These are phyloP conservation scores for Zaprionus bogoriensis DNA, from an alignment of 2,888 invertebrate genomes.

Conservation along the genomic window DNA sequence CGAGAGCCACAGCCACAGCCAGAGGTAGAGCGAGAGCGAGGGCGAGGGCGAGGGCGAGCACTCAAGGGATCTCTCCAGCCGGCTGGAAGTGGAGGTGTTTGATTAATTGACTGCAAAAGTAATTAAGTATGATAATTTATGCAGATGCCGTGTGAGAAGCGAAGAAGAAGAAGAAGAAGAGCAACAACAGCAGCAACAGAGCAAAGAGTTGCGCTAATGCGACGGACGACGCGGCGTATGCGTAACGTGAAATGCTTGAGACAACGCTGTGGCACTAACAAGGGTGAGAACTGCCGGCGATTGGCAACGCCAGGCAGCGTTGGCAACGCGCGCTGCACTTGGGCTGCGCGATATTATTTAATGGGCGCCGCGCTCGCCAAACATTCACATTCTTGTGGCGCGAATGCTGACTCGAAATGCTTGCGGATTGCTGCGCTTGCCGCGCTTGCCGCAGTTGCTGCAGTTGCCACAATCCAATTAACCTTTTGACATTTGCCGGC, in stretches of 20 bases:
- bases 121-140: constrained; percentile 66
- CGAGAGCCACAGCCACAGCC: constrained; percentile 29
- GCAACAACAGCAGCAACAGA: neutral
- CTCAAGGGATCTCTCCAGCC: constrained; percentile 34
- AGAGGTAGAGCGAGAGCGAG: neutral
- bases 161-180: too few relatives aligned
- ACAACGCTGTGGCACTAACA: too few relatives aligned
- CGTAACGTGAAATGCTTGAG: constrained; percentile 28
- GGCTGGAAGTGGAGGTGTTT: constrained; percentile 42
- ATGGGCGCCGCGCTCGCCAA: neutral
- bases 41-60: neutral
- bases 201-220: constrained; percentile 27
- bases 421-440: constrained; percentile 1
- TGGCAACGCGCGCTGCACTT: too few relatives aligned
- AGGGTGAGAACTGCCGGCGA: constrained; percentile 15
- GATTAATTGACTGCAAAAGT: constrained; percentile 58
- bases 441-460: constrained; percentile 6
- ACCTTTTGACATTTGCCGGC: constrained; percentile 71
- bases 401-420: too few relatives aligned
- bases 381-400: constrained; percentile 20
- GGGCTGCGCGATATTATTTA: neutral
- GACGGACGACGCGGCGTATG: constrained; percentile 37
- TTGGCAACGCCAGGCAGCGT: too few relatives aligned
- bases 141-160: constrained; percentile 39
- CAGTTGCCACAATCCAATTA: constrained; percentile 71